Evolutionary conservation across 2,888 invertebrate species (phyloP), one percentile per base, ranked within the genome.

Genomic region (Tuberolachnus salignus): DNA sequence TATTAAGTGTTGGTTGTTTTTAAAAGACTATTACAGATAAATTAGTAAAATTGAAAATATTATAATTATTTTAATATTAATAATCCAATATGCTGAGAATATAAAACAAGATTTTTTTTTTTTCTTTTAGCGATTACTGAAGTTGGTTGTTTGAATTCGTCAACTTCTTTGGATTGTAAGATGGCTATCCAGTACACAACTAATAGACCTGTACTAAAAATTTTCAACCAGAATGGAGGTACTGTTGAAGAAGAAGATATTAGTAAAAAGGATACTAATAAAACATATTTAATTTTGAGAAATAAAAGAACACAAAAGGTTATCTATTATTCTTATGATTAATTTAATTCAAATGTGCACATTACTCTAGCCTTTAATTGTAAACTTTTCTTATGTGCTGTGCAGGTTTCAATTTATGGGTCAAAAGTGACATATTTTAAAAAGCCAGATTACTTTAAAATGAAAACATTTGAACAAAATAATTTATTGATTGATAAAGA

Each of bases 171-270:
- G 21, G 42, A 51, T 13, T 78, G 78, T 49, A 59, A 69, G 1
- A 78, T 78, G 69, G 23, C 21, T n/a, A 16, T 78, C 49, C 51
- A 61, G 3, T 21, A 51, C 16, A 26, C 59, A 19, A 21, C 69
- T 13, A 69, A 61, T 21, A 69, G 59, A 51, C 78, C 78, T n/a
- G 3, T 51, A 34, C 51, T 78, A 59, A 78, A 78, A 78, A 69
- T 78, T 59, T 78, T 69, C 3, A 51, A 61, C 14, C 42, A 42
- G 1, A 10, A 78, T 42, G 78, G 69, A 3, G 67, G 67, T 9
- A 78, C 57, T 21, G 69, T 78, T 4, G 78, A 78, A 69, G 78
- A 69, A 69, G 78, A 78, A 69, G 78, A 78, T 69, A 21, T 19
- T 21, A 49, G n/a, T n/a, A 78, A 49, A 42, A 78, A 42, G 3